Conservation (phyloP, 2,113 vertebrate species). For the Tylochromis polylepis region DNA sequence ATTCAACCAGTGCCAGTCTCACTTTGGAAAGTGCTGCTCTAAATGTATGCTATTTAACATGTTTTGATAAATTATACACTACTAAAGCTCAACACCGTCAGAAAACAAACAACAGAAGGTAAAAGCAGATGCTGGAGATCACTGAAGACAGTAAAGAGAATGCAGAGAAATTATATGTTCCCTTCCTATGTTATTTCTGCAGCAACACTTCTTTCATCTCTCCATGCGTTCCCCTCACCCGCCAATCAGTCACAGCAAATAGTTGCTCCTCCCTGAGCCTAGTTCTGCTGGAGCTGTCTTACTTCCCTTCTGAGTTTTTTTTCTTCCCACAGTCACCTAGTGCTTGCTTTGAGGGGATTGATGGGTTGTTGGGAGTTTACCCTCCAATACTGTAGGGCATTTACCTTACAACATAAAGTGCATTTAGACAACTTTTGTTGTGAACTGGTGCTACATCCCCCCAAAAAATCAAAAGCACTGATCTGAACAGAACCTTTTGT, state of each 20-base stretch:
- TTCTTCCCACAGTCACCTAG: not conserved
- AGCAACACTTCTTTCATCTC: not conserved
- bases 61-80: not conserved
- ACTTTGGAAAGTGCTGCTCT: not conserved
- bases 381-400: too few species aligned
- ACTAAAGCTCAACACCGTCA: not conserved
- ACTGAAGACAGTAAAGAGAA: not conserved
- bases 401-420: not conserved
- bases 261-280: not conserved
- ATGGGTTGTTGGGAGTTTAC: not conserved
- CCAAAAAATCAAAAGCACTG: not conserved
- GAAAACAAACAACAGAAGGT: not conserved
- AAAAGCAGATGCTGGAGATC: not conserved
- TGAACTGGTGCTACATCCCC: not conserved
- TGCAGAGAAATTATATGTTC: not conserved
- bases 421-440: not conserved
- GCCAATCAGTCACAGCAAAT: not conserved
- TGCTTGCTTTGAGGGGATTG: not conserved
- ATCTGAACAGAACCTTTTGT: not conserved
- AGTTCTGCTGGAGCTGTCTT: not conserved
- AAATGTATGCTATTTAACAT: not conserved
- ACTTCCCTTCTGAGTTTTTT: too few species aligned
- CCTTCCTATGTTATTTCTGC: not conserved
- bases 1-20: not conserved
- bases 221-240: not conserved